phyloP scores from a whole-genome alignment of 2,888 invertebrate species.

The Glyphotaelius pellucidus region DNA sequence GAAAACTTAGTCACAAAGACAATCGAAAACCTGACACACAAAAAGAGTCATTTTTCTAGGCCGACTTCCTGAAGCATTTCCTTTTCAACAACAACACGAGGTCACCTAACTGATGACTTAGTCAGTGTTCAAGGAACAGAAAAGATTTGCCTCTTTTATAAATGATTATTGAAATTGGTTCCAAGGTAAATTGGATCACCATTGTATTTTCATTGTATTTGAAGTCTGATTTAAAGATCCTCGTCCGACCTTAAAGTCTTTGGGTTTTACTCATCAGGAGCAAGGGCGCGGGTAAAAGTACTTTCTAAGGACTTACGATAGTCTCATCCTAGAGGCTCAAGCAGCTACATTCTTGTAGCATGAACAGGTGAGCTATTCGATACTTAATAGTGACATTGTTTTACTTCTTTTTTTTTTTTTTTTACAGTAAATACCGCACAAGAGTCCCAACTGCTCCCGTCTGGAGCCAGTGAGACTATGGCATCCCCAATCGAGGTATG shows the following conservation, averaged over 20 bases:
- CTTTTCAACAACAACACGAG: conserved; percentile 32
- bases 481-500: too few relatives aligned
- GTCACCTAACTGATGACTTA: conserved; percentile 9
- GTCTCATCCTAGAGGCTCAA: background rate
- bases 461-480: too few relatives aligned
- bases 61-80: conserved; percentile 51
- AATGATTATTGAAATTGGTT: conserved; percentile 43
- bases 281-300: conserved; percentile 28
- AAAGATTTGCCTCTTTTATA: conserved; percentile 40
- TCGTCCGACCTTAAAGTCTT: conserved; percentile 28
- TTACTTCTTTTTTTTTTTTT: too few relatives aligned
- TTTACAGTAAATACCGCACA: too few relatives aligned
- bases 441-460: too few relatives aligned
- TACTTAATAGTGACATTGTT: background rate
- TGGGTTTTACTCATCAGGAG: background rate
- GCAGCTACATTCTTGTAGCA: background rate
- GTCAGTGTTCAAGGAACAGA: conserved; percentile 46
- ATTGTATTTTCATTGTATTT: conserved; percentile 30
- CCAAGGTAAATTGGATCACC: conserved; percentile 52
- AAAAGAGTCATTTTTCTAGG: background rate
- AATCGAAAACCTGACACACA: background rate
- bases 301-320: background rate
- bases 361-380: background rate
- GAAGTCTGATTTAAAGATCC: conserved; percentile 31
- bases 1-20: background rate